These are phyloP conservation scores for Hesperia comma DNA, from an alignment of 2,888 invertebrate genomes.

Conservation along the genomic window DNA sequence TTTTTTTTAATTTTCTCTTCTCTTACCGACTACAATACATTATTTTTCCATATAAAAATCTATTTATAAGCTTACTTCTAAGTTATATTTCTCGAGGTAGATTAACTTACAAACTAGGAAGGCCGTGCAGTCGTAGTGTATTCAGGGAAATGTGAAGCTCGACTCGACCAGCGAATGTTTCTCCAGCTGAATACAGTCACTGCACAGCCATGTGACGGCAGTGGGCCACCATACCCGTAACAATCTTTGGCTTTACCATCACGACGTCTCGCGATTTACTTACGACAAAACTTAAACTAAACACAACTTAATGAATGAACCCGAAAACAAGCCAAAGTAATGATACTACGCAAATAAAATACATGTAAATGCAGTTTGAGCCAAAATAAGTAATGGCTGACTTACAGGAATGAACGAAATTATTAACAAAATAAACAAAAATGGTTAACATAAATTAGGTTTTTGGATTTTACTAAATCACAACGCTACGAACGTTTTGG, in stretches of 20 bases:
- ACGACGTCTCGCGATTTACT: constrained; percentile 81
- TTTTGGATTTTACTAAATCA: neutral
- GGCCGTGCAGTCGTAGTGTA: constrained; percentile 61
- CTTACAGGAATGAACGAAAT: constrained; percentile 29
- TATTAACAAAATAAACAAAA: constrained; percentile 7
- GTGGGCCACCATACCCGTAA: constrained; percentile 84
- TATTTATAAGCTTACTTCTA: constrained; percentile 80
- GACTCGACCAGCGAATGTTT: constrained; percentile 39
- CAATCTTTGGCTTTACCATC: constrained; percentile 85
- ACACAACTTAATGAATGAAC: constrained; percentile 53
- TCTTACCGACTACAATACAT: constrained; percentile 70
- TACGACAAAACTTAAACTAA: constrained; percentile 63
- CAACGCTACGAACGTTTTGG: constrained; percentile 16
- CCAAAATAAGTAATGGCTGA: constrained; percentile 50
- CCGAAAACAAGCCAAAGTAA: constrained; percentile 58
- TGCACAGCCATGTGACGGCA: constrained; percentile 79
- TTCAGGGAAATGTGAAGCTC: constrained; percentile 45
- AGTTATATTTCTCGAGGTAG: constrained; percentile 82
- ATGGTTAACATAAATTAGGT: neutral
- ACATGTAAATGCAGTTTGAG: constrained; percentile 57
- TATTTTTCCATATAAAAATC: constrained; percentile 81
- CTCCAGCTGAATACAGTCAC: constrained; percentile 53
- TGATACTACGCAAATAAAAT: constrained; percentile 49
- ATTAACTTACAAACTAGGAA: constrained; percentile 74
- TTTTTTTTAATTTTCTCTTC: constrained; percentile 71